Conservation (phyloP, 2,888 invertebrate genomes). For the Coenonympha glycerion region DNA sequence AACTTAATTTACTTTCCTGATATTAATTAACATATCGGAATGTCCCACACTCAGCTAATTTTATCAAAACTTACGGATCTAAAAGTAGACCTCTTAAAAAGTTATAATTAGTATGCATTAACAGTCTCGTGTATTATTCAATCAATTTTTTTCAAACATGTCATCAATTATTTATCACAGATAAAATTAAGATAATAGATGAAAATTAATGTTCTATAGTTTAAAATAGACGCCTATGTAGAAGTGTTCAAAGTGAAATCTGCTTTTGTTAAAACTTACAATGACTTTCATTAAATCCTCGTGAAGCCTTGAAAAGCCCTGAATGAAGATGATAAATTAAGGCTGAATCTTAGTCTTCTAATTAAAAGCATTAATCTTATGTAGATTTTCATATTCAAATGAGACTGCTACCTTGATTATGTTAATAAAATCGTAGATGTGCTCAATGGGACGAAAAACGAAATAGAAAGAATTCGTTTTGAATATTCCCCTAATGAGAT, state of each 20-base stretch:
- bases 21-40: too few species aligned
- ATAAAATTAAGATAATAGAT: too few species aligned
- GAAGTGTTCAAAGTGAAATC: slow-evolving; percentile 3
- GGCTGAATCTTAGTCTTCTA: not conserved
- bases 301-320: slow-evolving; percentile 1
- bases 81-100: too few species aligned
- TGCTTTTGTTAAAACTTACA: slow-evolving; percentile 1
- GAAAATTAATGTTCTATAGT: slow-evolving; percentile 1
- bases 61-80: too few species aligned
- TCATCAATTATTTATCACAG: not conserved
- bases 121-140: too few species aligned
- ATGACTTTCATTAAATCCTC: slow-evolving; percentile 1
- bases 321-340: slow-evolving; percentile 4
- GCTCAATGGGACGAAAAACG: not conserved
- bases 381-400: not conserved
- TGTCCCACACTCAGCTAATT: too few species aligned
- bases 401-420: not conserved
- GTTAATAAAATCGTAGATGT: not conserved
- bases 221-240: not conserved
- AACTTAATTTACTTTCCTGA: too few species aligned
- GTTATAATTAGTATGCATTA: too few species aligned
- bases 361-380: not conserved
- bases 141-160: not conserved
- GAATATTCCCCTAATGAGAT: not conserved
- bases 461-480: not conserved